Evolutionary conservation across 1,140 invertebrate species (phyloP).

Genomic region (Orchestia grillus): DNA sequence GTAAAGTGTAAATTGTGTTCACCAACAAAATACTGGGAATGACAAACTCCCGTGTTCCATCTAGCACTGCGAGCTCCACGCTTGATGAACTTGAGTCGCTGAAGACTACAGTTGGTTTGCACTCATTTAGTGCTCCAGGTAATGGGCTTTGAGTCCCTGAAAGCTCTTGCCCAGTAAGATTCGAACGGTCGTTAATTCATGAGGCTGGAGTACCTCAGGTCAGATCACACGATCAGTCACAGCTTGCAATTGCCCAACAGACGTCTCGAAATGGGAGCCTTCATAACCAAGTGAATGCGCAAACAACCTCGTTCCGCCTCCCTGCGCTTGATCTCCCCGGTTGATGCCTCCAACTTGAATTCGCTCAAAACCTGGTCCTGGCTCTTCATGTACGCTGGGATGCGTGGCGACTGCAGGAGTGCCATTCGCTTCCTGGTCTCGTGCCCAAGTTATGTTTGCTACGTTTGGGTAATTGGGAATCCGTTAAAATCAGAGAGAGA

Average conservation of each 20-base stretch:
- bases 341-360: neutral
- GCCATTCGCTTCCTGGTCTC: neutral
- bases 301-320: neutral
- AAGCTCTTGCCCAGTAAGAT: neutral
- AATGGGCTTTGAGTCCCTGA: neutral
- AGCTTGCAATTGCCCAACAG: neutral
- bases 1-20: neutral
- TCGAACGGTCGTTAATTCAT: neutral
- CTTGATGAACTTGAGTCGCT: neutral
- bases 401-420: neutral
- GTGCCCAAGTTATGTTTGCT: too few relatives aligned
- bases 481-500: too few relatives aligned
- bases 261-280: constrained; percentile 5
- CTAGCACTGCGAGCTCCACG: neutral
- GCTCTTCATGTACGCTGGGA: neutral
- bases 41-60: neutral
- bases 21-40: neutral
- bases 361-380: neutral
- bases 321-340: neutral
- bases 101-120: neutral
- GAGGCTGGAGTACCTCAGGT: neutral
- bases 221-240: neutral
- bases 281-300: constrained; percentile 7
- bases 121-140: neutral
- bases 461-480: too few relatives aligned